Base-by-base conservation (phyloP, 2,888 invertebrate species). In the Hirudinaria manillensis region DNA sequence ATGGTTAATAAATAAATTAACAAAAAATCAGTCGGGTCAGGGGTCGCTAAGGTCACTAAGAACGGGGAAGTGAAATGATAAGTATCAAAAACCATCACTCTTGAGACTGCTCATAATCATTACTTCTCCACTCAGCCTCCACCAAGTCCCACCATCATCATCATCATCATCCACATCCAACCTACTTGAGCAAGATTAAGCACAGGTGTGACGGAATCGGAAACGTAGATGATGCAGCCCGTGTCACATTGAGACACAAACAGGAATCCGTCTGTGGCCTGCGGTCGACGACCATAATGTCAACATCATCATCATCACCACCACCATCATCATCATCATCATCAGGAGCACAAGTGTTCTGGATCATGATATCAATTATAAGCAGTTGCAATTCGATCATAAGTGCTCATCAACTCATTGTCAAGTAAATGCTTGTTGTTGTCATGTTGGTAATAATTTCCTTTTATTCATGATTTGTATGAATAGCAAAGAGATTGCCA, bases 121-220 rank as follows among this genome's bases (percentile, higher is more conserved):
- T 45, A 45, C 45, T 10, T 6, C 13, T 45, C 45, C 45, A 45
- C 45, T 45, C 16, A 1, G 10, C 45, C 13, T 45, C 16, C 10
- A 16, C 16, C 45, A 4, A 16, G 16, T 45, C 45, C 10, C 45
- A 45, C 16, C 45, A 45, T 45, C 45, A 29, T 61, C 27, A 45
- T 45, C 3, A 16, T 16, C 3, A 10, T 45, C 13, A 10, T 45
- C 45, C 10, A 1, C 45, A 45, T 45, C 45, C 45, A 45, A 34
- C 70, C 75, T 85, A 90, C 90, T 89, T 96, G 97, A 38, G 95
- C 91, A 83, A 96, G 94, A 86, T 97, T 96, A 76, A 99, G 89
- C 70, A 99, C 98, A 27, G 98, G 97, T 75, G 94, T 93, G 82
- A 99, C 93, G 61, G 97, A 97, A 88, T 99, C 99, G 72, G 98